Evolutionary conservation across 1,140 invertebrate genomes (phyloP).

Genomic region (Zophobas morio): DNA sequence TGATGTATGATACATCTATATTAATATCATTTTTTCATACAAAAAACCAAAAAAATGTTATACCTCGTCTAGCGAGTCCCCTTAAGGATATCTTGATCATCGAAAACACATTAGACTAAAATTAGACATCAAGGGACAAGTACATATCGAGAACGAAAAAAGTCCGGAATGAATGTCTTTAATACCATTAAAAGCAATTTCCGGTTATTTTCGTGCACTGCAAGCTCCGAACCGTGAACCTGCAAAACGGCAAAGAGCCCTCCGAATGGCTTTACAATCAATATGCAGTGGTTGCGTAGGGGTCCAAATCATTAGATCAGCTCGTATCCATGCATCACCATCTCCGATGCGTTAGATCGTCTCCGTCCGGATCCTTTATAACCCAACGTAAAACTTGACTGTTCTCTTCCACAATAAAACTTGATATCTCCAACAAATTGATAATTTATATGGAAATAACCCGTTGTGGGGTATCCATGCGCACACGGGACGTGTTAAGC

Average conservation of each 20-base stretch:
- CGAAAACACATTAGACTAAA: too few relatives aligned
- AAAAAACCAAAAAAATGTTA: too few relatives aligned
- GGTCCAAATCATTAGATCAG: slow-evolving; percentile 15
- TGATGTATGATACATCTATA: too few relatives aligned
- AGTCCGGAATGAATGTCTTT: too few relatives aligned
- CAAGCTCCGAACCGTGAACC: neutral
- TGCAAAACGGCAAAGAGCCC: slow-evolving; percentile 3
- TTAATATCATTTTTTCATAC: too few relatives aligned
- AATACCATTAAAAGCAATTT: too few relatives aligned
- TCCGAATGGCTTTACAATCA: slow-evolving; percentile 10
- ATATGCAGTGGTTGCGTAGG: slow-evolving; percentile 11
- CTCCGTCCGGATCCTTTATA: neutral
- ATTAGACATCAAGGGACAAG: too few relatives aligned
- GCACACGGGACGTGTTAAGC: slow-evolving; percentile 47
- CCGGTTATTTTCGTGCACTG: neutral
- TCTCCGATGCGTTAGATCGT: neutral
- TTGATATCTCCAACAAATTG: slow-evolving; percentile 40
- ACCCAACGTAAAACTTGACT: slow-evolving; percentile 28
- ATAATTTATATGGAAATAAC: slow-evolving; percentile 51
- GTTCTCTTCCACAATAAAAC: slow-evolving; percentile 20
- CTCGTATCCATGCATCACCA: slow-evolving; percentile 2
- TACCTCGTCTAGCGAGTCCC: too few relatives aligned
- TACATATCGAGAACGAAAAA: too few relatives aligned
- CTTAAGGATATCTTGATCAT: too few relatives aligned
- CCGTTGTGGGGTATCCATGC: slow-evolving; percentile 44